Evolutionary conservation across 92 coral and sea anemone genomes (phyloP).

Genomic region (Bergia puertoricense): DNA sequence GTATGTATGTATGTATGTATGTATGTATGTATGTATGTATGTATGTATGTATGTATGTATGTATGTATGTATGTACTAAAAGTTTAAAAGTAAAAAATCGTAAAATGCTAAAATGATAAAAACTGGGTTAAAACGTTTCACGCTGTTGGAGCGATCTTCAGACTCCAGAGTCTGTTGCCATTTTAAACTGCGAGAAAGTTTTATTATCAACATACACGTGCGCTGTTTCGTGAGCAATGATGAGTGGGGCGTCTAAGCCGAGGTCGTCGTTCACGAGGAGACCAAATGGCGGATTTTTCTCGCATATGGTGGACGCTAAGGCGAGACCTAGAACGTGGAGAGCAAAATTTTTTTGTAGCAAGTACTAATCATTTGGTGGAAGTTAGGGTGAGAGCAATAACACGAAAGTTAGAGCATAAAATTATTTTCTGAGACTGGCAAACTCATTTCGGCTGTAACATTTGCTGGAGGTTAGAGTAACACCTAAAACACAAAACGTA

Average conservation of each 20-base stretch:
- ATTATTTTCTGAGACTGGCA: not conserved
- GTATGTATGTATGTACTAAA: too few relatives aligned
- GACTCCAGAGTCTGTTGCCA: too few relatives aligned
- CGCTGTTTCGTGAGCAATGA: slow-evolving; percentile 38
- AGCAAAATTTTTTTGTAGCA: not conserved
- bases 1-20: too few relatives aligned
- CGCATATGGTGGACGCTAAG: slow-evolving; percentile 6
- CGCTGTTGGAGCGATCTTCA: too few relatives aligned
- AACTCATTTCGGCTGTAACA: not conserved
- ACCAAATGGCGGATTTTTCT: slow-evolving; percentile 27
- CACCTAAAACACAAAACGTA: too few relatives aligned
- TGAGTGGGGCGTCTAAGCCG: slow-evolving; percentile 27
- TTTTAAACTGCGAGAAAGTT: too few relatives aligned
- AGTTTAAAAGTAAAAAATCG: too few relatives aligned
- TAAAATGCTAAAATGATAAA: too few relatives aligned
- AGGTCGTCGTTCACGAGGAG: slow-evolving; percentile 22
- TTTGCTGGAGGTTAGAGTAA: not conserved
- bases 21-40: too few relatives aligned
- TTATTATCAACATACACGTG: slow-evolving; percentile 13
- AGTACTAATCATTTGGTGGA: not conserved
- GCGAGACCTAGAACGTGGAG: slow-evolving; percentile 22
- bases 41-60: too few relatives aligned
- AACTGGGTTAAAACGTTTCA: too few relatives aligned
- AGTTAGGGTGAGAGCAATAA: not conserved
- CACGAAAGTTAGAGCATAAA: not conserved